Conservation (phyloP, 2,113 vertebrate species). For the Neolamprologus modestus region DNA sequence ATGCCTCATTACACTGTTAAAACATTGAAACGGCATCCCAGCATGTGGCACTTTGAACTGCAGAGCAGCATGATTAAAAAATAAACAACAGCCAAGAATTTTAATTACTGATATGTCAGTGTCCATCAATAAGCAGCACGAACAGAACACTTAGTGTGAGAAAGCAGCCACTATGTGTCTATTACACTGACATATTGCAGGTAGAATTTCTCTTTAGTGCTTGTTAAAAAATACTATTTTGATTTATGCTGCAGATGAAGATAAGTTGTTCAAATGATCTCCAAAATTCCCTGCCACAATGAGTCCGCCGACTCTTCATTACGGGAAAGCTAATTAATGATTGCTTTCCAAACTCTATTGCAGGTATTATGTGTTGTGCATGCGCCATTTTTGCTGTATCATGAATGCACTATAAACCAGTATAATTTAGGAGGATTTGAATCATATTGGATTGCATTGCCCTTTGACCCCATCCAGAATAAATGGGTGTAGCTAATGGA, state of each 20-base stretch:
- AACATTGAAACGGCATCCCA: neutral
- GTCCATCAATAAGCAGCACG: neutral
- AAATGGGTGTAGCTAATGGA: neutral
- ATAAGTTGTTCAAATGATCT: neutral
- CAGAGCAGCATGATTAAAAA: neutral
- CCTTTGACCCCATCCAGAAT: neutral
- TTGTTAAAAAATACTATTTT: neutral
- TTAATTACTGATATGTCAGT: neutral
- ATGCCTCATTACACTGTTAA: conserved; percentile 26
- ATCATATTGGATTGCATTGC: neutral
- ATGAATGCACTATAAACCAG: neutral
- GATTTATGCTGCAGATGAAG: neutral
- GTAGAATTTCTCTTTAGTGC: neutral
- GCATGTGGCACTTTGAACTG: neutral
- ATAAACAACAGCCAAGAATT: neutral
- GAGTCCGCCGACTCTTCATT: neutral
- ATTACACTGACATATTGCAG: neutral
- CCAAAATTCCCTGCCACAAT: neutral
- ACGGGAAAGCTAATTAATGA: neutral
- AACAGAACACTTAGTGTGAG: neutral
- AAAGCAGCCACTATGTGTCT: neutral
- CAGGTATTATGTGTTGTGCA: neutral
- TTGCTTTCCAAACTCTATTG: neutral
- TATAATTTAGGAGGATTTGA: neutral
- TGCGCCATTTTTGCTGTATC: neutral